A percentile compares a stretch with the other conserved stretches of the same genome.
These are phyloP conservation scores for Ochotona curzoniae DNA, from an alignment of 2,113 vertebrate genomes.

Conservation along the genomic window DNA sequence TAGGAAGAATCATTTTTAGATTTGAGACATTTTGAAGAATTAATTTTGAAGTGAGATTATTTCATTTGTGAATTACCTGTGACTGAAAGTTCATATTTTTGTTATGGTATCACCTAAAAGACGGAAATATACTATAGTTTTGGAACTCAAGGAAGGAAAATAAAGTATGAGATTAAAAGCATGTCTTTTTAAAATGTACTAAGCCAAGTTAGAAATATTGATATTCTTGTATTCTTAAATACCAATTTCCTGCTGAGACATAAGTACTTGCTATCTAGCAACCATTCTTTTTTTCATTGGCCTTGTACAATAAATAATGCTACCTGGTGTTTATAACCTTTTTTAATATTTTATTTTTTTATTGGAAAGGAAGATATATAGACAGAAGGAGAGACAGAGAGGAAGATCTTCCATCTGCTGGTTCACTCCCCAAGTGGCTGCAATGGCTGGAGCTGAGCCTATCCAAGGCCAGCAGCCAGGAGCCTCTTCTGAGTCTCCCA, in stretches of 20 bases:
- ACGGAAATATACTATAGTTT: background rate
- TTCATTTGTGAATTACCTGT: background rate
- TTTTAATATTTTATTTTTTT: background rate
- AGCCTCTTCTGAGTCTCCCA: no score
- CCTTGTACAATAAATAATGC: background rate
- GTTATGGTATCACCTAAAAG: background rate
- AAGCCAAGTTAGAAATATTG: background rate
- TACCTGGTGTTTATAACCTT: background rate
- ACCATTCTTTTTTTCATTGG: background rate
- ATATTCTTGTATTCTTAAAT: background rate
- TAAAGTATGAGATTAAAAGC: background rate
- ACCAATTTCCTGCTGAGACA: background rate
- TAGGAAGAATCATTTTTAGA: background rate
- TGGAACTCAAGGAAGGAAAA: background rate
- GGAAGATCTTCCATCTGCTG: no score
- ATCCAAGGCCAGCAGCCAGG: no score
- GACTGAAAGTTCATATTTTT: background rate
- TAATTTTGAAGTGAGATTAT: slow-evolving; percentile 23
- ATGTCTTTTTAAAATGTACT: background rate
- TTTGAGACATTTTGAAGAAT: background rate
- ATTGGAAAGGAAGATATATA: no score
- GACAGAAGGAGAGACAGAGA: no score
- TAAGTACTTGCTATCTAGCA: background rate
- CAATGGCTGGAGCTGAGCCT: no score
- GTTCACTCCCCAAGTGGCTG: no score